These are phyloP conservation scores for Thelaira solivaga DNA, from an alignment of 2,888 invertebrate genomes.

Conservation along the genomic window DNA sequence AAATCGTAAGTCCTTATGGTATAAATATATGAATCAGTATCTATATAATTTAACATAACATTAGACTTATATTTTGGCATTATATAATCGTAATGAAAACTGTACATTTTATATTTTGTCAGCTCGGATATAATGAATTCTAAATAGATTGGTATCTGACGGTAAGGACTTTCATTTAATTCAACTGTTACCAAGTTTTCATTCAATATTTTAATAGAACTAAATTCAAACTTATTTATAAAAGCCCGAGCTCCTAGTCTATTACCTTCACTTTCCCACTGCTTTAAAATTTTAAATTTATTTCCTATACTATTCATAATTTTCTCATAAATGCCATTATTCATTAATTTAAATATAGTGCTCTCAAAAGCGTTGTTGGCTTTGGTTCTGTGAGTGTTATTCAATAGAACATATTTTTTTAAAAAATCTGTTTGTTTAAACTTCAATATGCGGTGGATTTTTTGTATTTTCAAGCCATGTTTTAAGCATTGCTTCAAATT, in stretches of 20 bases:
- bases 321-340: slow-evolving; percentile 63
- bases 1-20: slow-evolving; percentile 48
- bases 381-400: not conserved
- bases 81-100: slow-evolving; percentile 56
- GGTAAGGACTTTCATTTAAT: not conserved
- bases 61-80: slow-evolving; percentile 15
- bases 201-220: not conserved
- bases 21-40: slow-evolving; percentile 52
- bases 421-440: slow-evolving; percentile 69
- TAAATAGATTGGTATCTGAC: not conserved
- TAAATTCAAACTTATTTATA: slow-evolving; percentile 34
- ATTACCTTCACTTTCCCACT: slow-evolving; percentile 8
- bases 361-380: slow-evolving; percentile 66
- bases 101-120: slow-evolving; percentile 53
- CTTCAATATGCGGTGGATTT: slow-evolving; percentile 67
- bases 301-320: slow-evolving; percentile 49
- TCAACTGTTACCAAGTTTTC: not conserved
- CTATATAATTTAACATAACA: slow-evolving; percentile 19
- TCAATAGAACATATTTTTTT: slow-evolving; percentile 51
- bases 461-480: slow-evolving; percentile 64
- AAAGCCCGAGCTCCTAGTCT: not conserved
- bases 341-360: slow-evolving; percentile 70
- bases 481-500: slow-evolving; percentile 66
- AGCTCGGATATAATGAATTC: slow-evolving; percentile 55
- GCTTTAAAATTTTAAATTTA: not conserved